Base-by-base conservation (phyloP, 2,113 vertebrate species). In the Sinocyclocheilus maitianheensis region DNA sequence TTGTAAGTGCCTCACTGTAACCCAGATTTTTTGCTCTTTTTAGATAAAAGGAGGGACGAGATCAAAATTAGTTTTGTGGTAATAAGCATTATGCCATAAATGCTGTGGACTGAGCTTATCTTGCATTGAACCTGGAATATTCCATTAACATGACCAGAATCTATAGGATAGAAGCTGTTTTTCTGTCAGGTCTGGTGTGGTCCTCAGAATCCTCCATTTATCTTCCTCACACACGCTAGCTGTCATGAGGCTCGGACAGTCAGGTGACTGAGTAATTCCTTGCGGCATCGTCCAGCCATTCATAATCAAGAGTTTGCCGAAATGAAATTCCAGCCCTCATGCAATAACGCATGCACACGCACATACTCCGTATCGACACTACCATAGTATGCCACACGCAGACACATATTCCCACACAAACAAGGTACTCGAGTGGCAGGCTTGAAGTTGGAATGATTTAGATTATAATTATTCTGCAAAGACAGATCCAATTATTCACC, bases 381-480 rank as follows among this genome's bases (percentile, higher is more conserved):
- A 80, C 12, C 24, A 55, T 84, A 76, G 71, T 81, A 60, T 53
- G 46, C 63, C 77, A 84, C 60, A 79, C n/a, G 9, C 74, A 22
- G 69, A 77, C 24, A 75, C 53, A 76, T 10, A 81, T 58, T 13
- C 48, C 12, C 30, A 63, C 78, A 81, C 60, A 69, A 69, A 71
- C 20, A n/a, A 76, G 40, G 12, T 24, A 71, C 58, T 87, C 58
- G 16, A 43, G n/a, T 71, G 85, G 34, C 81, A 84, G 84, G 40
- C 58, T 84, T 43, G 72, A 67, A 67, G 80, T 89, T 85, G 55
- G 8, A 53, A 87, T 87, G 85, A 89, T 89, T 89, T 89, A 89
- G 40, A 69, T 87, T 89, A 60, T 85, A 89, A 87, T 89, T 89
- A 89, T 85, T 78, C 82, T 7, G 62, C 60, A 72, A 87, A 89